Percentiles rank a stretch among this genome's conserved stretches.
Evolutionary conservation across 2,797 vertebrate genomes (phyloP).

Genomic region (Dicrostonyx torquatus): DNA sequence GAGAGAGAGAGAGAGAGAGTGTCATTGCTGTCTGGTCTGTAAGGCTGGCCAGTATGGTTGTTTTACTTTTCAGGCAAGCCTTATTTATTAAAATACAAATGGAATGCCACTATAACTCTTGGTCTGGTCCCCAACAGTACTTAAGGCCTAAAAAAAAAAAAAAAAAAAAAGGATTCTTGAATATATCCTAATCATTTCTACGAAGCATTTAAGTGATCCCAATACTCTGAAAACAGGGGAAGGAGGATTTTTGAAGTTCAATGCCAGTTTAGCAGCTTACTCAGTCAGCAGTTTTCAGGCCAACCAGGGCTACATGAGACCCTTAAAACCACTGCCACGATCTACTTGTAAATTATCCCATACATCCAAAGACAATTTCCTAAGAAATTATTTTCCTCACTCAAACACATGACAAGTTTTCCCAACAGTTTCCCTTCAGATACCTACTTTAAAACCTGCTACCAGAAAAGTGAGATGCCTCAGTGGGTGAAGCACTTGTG

Average conservation of each 20-base stretch:
- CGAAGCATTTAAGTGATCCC: background rate
- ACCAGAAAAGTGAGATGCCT: background rate
- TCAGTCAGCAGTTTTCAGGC: background rate
- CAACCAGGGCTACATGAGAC: background rate
- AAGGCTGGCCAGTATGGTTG: too few species aligned
- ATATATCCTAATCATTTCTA: slow-evolving; percentile 10
- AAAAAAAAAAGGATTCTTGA: background rate
- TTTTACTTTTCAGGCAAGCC: too few species aligned
- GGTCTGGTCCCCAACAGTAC: background rate
- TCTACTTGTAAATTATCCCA: background rate
- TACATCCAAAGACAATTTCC: background rate
- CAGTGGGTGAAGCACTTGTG: background rate
- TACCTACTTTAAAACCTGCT: slow-evolving; percentile 32
- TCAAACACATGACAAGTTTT: slow-evolving; percentile 24
- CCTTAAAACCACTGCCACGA: background rate
- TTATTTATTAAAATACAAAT: too few species aligned
- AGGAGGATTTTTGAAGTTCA: background rate
- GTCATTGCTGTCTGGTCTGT: too few species aligned
- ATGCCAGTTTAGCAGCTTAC: too few species aligned
- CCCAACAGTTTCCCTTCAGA: background rate
- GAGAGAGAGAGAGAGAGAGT: too few species aligned
- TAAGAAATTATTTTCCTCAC: slow-evolving; percentile 10
- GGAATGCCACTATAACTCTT: background rate
- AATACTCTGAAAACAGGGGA: background rate
- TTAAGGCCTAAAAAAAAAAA: too few species aligned